Base-by-base conservation (phyloP, 1,140 invertebrate genomes). In the Dendrolimus punctatus region DNA sequence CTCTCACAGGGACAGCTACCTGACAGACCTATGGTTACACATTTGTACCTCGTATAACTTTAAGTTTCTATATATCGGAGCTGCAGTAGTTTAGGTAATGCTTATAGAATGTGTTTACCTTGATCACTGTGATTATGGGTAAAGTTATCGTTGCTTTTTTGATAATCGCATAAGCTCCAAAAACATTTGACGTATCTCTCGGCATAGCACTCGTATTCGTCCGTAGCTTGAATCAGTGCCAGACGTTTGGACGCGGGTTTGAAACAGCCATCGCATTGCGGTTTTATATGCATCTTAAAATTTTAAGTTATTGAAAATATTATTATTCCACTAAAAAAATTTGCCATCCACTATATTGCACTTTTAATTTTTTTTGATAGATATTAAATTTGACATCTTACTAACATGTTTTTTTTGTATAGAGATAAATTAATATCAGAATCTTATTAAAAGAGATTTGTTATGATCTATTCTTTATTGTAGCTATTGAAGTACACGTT, bases 131-230 rank as follows among this genome's bases (percentile, higher is more conserved):
- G 59, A n/a, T 48, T 66, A 4, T 48, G 37, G 6, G 64, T 39
- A 40, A 82, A 66, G 51, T 49, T 58, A 45, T 71, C 65, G n/a
- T 47, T 46, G 44, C 76, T 80, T 47, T 52, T 70, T 9, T 79
- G 80, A 7, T 64, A 63, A 56, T 83, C 77, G 46, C 79, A 82
- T 6, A 80, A 48, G 5, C 66, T 58, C 76, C 77, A 83, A 51
- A 83, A 80, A 49, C 76, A 80, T 64, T 80, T 80, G 5, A 80
- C 58, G 52, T 83, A 83, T 53, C 71, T 71, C 36, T 80, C 71
- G 0, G 68, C 53, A 45, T 78, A 79, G 50, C 76, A 78, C 48
- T 76, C 70, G 10, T 66, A 75, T 37, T 75, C 68, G 40, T 77
- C 72, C 9, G 65, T 71, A 5, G 56, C 52, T 46, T 64, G 57